Conservation (phyloP, 2,113 vertebrate species). For the Castor canadensis region DNA sequence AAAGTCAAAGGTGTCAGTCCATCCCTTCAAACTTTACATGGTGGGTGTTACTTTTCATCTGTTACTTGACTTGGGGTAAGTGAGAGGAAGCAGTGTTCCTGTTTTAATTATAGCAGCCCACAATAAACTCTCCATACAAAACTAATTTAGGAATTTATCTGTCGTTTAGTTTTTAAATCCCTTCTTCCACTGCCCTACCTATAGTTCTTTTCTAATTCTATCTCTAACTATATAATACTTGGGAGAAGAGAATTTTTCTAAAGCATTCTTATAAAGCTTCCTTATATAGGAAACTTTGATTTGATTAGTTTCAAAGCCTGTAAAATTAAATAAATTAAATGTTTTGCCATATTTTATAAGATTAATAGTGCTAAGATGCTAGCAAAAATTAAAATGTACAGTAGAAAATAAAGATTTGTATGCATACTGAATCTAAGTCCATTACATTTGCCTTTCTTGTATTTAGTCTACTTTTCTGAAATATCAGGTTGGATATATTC, state of each 20-base stretch:
- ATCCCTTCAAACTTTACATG: neutral
- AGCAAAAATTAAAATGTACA: conserved; percentile 38
- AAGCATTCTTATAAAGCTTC: neutral
- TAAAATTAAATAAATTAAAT: conserved; percentile 26
- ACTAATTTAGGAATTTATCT: neutral
- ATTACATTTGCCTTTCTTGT: conserved; percentile 39
- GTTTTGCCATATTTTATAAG: conserved; percentile 1
- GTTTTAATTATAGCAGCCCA: conserved; percentile 38
- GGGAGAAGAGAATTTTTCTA: conserved; percentile 14
- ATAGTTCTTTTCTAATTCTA: conserved; percentile 29
- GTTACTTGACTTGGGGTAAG: neutral
- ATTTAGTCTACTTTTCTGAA: conserved; percentile 14
- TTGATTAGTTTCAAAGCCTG: conserved; percentile 29
- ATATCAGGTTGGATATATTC: neutral
- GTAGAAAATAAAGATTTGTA: neutral
- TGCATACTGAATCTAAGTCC: neutral
- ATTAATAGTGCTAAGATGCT: conserved; percentile 22
- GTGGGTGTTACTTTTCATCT: neutral
- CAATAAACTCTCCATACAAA: neutral
- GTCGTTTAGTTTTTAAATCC: conserved; percentile 39
- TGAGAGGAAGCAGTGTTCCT: conserved; percentile 4
- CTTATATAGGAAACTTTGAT: conserved; percentile 16
- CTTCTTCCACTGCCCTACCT: neutral
- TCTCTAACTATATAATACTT: neutral
- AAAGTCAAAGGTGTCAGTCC: neutral